These are phyloP conservation scores for Ochropacha duplaris DNA, from an alignment of 2,888 invertebrate genomes.

Conservation along the genomic window DNA sequence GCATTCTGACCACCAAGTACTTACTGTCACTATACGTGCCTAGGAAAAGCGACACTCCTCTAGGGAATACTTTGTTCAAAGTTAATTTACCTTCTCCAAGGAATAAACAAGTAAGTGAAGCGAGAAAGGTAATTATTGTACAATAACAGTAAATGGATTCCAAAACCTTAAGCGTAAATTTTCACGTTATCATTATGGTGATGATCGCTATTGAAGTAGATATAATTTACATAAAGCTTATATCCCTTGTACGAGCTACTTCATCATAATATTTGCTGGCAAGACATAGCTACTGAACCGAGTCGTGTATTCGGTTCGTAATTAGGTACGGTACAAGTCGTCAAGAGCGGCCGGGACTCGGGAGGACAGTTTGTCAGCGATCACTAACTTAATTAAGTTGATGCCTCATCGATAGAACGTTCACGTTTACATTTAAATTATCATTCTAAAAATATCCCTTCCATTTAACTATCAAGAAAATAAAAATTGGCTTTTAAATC, in stretches of 20 bases:
- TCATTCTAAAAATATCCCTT: no score
- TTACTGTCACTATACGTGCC: background rate
- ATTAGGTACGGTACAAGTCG: background rate
- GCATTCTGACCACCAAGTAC: background rate
- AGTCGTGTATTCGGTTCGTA: background rate
- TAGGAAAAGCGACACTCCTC: background rate
- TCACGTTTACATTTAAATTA: background rate
- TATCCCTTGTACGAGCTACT: background rate
- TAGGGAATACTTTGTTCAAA: background rate
- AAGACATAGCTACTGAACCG: background rate
- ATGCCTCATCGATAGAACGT: background rate
- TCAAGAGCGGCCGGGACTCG: no score
- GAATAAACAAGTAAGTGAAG: no score
- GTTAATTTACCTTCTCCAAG: background rate
- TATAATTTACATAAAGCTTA: background rate
- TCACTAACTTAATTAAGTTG: background rate
- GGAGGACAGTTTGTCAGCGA: background rate
- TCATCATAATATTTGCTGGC: background rate
- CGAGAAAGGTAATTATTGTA: background rate
- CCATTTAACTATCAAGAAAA: no score
- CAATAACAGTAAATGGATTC: background rate
- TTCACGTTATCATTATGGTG: background rate
- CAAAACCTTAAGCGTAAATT: background rate
- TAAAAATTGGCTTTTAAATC: no score
- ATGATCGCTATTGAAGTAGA: no score